A percentile compares a stretch with the other conserved stretches of the same genome.
These are phyloP conservation scores for Pristis pectinata DNA, from an alignment of 2,797 vertebrate species.

Conservation along the genomic window DNA sequence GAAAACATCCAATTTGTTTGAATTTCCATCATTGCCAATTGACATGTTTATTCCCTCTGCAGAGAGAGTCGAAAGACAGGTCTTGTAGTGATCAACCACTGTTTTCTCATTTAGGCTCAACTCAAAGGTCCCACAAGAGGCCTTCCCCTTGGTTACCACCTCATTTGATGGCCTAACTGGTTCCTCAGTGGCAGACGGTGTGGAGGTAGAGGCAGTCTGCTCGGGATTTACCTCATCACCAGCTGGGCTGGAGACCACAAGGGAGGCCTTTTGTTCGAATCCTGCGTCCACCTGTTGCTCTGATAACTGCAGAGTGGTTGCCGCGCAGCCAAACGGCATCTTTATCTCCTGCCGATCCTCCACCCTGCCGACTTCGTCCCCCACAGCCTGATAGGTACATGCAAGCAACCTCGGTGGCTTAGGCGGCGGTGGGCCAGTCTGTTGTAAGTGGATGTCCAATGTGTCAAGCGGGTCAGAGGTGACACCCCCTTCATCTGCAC, in stretches of 20 bases:
- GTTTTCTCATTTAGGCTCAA: neutral
- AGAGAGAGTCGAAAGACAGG: constrained; percentile 40
- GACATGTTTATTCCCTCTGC: constrained; percentile 39
- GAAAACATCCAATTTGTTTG: constrained; percentile 38
- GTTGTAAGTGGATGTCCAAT: neutral
- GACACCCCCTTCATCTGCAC: neutral
- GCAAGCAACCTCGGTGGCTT: constrained; percentile 54
- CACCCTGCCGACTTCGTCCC: neutral
- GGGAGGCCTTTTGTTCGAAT: neutral
- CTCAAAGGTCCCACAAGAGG: neutral
- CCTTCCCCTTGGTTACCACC: neutral
- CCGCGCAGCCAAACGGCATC: neutral
- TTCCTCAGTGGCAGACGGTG: fast-evolving
- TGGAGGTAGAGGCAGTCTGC: fast-evolving
- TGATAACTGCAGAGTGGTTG: neutral
- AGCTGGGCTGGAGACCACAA: fast-evolving
- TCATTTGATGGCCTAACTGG: constrained; percentile 20
- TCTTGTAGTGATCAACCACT: constrained; percentile 42
- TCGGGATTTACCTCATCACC: neutral
- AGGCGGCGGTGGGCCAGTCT: constrained; percentile 44
- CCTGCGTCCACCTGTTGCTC: neutral
- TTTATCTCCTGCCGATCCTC: neutral
- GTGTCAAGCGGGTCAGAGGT: neutral
- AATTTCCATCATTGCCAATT: constrained; percentile 38
- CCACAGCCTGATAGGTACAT: fast-evolving